These are phyloP conservation scores for Megaceryle maxima DNA, from an alignment of 2,113 vertebrate species.

Conservation along the genomic window DNA sequence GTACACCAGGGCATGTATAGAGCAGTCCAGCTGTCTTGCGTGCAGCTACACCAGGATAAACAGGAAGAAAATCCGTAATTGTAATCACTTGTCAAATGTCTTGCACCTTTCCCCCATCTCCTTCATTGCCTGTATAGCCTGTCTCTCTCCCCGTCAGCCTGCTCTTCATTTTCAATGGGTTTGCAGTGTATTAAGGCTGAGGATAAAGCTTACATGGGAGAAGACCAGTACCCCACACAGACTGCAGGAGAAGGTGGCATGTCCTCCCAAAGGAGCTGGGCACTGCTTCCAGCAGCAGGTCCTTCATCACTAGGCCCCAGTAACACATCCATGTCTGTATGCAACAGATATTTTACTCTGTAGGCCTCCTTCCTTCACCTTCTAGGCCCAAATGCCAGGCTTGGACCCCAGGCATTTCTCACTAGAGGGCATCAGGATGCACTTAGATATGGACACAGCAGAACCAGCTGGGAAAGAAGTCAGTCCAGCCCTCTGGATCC, in stretches of 20 bases:
- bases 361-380: background rate
- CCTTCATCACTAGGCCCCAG: accelerated
- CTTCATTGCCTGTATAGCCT: background rate
- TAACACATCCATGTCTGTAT: accelerated
- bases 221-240: background rate
- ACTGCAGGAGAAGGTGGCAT: background rate
- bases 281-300: background rate
- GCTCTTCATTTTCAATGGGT: background rate
- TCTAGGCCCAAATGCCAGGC: background rate
- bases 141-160: background rate
- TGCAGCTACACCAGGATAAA: background rate
- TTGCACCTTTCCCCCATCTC: background rate
- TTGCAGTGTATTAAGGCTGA: background rate
- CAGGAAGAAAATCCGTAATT: background rate
- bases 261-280: background rate
- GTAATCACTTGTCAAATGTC: background rate
- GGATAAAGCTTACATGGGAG: background rate
- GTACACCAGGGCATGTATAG: accelerated
- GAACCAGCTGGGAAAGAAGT: background rate
- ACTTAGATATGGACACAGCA: background rate
- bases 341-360: background rate
- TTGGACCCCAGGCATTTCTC: background rate
- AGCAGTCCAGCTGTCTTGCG: background rate
- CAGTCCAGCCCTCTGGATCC: background rate
- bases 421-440: background rate